Percentiles rank a stretch among this genome's conserved stretches.
Conservation (phyloP, 2,888 invertebrate genomes). For the Parelbella ahira region DNA sequence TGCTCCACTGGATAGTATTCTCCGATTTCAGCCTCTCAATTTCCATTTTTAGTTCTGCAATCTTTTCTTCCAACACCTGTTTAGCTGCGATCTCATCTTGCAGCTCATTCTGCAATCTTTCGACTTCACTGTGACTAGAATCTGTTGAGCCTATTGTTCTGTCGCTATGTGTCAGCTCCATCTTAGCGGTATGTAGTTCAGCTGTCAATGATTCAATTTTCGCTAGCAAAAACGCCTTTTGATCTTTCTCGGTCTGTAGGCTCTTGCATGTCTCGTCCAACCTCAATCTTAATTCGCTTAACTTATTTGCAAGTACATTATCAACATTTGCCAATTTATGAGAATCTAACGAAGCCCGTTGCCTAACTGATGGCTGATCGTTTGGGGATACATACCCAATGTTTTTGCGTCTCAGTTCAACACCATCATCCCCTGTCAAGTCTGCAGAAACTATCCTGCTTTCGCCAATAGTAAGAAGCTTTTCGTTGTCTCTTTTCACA, state of each 20-base stretch:
- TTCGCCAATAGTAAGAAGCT: slow-evolving; percentile 81
- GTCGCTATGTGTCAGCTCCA: slow-evolving; percentile 60
- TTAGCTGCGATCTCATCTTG: slow-evolving; percentile 73
- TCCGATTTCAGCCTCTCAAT: slow-evolving; percentile 93
- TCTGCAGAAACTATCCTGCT: slow-evolving; percentile 65
- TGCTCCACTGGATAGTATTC: slow-evolving; percentile 96
- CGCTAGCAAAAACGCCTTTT: slow-evolving; percentile 59
- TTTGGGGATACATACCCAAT: slow-evolving; percentile 53
- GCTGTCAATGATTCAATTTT: slow-evolving; percentile 65
- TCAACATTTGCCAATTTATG: slow-evolving; percentile 72
- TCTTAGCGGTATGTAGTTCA: slow-evolving; percentile 62
- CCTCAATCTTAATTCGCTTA: slow-evolving; percentile 58
- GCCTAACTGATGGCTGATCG: slow-evolving; percentile 48
- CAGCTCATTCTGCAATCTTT: slow-evolving; percentile 66
- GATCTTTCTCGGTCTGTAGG: slow-evolving; percentile 66
- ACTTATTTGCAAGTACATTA: slow-evolving; percentile 62
- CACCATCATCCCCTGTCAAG: slow-evolving; percentile 60
- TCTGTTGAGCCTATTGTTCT: slow-evolving; percentile 69
- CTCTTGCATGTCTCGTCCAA: slow-evolving; percentile 64
- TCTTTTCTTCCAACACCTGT: slow-evolving; percentile 68
- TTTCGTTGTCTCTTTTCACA: slow-evolving; percentile 89
- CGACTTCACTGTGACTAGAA: slow-evolving; percentile 71
- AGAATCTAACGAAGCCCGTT: slow-evolving; percentile 68
- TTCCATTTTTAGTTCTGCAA: slow-evolving; percentile 77
- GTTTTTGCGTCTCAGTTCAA: slow-evolving; percentile 61